Conservation (phyloP, 2,888 invertebrate genomes). For the Troilus luridus region DNA sequence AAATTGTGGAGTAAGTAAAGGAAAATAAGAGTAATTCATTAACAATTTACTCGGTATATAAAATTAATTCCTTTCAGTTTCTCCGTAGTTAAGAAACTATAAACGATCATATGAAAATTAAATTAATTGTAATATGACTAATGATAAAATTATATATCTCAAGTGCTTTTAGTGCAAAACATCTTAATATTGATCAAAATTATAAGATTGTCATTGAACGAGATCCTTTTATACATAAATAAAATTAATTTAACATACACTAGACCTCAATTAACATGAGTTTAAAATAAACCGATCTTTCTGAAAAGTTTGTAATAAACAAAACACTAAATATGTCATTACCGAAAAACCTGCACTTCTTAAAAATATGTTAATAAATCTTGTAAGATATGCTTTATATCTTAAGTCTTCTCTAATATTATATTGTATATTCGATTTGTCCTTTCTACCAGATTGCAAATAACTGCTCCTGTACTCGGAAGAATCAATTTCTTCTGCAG, state of each 20-base stretch:
- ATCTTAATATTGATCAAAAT: not conserved
- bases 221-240: too few species aligned
- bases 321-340: not conserved
- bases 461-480: not conserved
- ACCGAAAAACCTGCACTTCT: not conserved
- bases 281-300: too few species aligned
- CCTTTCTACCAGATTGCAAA: not conserved
- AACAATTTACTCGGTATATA: too few species aligned
- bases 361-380: slow-evolving; percentile 49
- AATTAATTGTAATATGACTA: too few species aligned
- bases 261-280: too few species aligned
- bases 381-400: not conserved
- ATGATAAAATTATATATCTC: too few species aligned
- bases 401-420: not conserved
- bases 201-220: not conserved
- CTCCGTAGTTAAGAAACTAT: not conserved
- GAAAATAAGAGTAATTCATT: too few species aligned
- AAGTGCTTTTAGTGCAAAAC: not conserved
- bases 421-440: not conserved
- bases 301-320: too few species aligned
- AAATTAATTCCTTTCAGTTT: too few species aligned
- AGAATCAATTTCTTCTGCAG: not conserved
- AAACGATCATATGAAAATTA: not conserved
- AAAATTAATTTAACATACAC: too few species aligned
- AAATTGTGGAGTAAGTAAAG: too few species aligned